These are phyloP conservation scores for Pristiophorus japonicus DNA, from an alignment of 2,113 vertebrate species.

Conservation along the genomic window DNA sequence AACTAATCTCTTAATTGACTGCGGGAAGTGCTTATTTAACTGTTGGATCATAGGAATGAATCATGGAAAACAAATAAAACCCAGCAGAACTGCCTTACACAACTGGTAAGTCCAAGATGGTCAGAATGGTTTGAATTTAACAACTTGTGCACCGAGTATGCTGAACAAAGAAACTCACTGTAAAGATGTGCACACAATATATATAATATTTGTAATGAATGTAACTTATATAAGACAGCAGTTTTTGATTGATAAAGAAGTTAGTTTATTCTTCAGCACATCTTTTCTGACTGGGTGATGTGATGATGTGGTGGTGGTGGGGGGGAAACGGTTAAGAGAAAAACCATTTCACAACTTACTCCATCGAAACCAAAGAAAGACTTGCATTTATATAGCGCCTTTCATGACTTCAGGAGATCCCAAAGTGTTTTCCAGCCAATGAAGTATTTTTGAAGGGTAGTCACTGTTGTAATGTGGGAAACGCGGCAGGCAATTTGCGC, in stretches of 20 bases:
- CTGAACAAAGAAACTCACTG: neutral
- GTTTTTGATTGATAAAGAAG: neutral
- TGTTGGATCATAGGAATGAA: neutral
- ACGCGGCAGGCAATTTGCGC: too few relatives aligned
- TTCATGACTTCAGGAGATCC: too few relatives aligned
- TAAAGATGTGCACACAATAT: neutral
- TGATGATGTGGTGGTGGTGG: too few relatives aligned
- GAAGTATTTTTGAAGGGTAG: too few relatives aligned
- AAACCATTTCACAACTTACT: neutral
- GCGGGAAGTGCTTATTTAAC: neutral
- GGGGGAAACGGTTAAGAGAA: too few relatives aligned
- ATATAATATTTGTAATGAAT: neutral
- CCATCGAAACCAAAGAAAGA: neutral
- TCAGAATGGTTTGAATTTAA: neutral
- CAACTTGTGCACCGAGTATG: neutral
- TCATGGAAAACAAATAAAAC: neutral
- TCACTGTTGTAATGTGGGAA: too few relatives aligned
- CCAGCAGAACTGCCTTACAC: too few relatives aligned
- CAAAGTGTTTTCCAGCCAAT: too few relatives aligned
- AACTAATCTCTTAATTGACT: neutral
- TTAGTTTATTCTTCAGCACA: neutral
- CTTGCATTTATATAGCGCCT: too few relatives aligned
- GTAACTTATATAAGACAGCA: neutral
- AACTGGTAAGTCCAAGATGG: neutral
- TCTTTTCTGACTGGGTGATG: neutral